Conservation (phyloP, 1,140 invertebrate genomes). For the Cryptotermes secundus region DNA sequence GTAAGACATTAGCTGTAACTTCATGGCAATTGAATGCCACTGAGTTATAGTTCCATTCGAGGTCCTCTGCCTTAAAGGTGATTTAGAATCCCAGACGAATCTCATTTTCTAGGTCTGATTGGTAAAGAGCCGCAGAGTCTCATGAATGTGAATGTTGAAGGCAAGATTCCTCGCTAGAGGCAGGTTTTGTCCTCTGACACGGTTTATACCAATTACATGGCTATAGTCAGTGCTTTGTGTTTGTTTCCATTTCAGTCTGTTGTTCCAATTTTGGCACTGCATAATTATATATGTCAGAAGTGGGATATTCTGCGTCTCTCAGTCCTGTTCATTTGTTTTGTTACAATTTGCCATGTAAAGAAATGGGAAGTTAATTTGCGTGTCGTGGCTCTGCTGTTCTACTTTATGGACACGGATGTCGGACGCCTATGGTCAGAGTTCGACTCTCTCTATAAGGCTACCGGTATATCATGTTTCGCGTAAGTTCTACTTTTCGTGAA, state of each 20-base stretch:
- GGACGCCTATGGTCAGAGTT: not conserved
- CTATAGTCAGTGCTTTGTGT: not conserved
- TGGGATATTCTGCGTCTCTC: not conserved
- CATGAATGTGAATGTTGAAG: not conserved
- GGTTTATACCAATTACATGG: not conserved
- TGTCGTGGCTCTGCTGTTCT: not conserved
- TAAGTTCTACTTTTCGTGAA: no score
- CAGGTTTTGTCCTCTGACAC: not conserved
- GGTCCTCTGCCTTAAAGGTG: not conserved
- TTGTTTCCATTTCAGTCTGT: not conserved
- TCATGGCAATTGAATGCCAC: not conserved
- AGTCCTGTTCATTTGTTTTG: not conserved
- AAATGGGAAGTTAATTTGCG: not conserved
- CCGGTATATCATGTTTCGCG: no score
- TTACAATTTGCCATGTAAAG: not conserved
- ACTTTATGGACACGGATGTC: not conserved
- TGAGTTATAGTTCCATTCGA: not conserved
- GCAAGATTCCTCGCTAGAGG: no score
- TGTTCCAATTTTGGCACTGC: not conserved
- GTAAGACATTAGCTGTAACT: not conserved
- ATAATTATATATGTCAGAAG: not conserved
- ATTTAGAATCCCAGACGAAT: not conserved
- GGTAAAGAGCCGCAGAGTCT: not conserved
- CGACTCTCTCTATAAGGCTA: no score
- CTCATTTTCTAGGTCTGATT: not conserved